A percentile compares a stretch with the other conserved stretches of the same genome.
Conservation (phyloP, 2,888 invertebrate genomes). For the Siphonodentalium dalli region DNA sequence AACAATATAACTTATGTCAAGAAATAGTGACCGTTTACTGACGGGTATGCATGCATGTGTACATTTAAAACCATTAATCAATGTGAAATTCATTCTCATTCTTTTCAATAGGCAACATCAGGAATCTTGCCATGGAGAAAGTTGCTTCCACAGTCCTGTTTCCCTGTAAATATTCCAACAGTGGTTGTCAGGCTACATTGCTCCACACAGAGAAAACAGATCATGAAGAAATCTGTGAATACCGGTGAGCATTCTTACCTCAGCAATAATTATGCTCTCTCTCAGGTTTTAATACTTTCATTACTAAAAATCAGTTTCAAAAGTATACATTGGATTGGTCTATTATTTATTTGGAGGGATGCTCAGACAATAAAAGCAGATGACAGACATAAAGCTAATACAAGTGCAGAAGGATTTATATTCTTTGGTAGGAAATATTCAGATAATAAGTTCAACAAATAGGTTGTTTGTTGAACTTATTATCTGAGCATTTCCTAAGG, state of each 20-base stretch:
- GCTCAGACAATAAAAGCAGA: no score
- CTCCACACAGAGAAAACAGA: constrained; percentile 98
- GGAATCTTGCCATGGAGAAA: constrained; percentile 99
- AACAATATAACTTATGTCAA: no score
- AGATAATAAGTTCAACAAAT: no score
- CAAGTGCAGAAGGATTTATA: no score
- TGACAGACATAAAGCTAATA: no score
- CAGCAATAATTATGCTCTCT: no score
- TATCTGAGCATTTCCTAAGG: no score
- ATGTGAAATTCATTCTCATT: not conserved
- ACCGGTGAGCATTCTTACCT: constrained; percentile 67
- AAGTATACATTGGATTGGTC: no score
- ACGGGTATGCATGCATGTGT: not conserved
- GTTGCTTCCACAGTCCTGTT: constrained; percentile 98
- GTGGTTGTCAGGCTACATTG: constrained; percentile 90
- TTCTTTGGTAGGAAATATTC: no score
- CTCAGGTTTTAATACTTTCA: not conserved
- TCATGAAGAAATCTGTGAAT: constrained; percentile 98
- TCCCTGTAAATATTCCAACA: constrained; percentile 96
- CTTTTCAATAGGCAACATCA: constrained; percentile 78
- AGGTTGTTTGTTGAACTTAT: no score
- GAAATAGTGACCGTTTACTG: not conserved
- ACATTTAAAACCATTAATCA: not conserved
- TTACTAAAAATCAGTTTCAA: not conserved
- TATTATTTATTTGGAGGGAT: no score